Conservation (phyloP, 2,797 vertebrate genomes). For the Danio choprae region DNA sequence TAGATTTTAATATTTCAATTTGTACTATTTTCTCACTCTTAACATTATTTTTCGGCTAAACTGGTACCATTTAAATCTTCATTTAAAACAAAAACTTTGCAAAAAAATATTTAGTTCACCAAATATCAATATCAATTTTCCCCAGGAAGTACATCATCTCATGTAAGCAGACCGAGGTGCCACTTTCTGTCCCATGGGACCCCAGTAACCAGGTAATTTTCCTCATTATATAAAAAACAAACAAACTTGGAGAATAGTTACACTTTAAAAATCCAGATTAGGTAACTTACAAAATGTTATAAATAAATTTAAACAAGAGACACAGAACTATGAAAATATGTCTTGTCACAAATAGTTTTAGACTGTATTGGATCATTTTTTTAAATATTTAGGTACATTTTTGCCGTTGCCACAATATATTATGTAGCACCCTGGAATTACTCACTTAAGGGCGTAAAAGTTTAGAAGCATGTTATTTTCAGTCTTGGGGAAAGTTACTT, state of each 20-base stretch:
- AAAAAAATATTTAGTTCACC: no score
- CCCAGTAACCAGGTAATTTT: slow-evolving; percentile 90
- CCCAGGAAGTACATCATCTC: slow-evolving; percentile 91
- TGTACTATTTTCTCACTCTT: no score
- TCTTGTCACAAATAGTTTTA: slow-evolving; percentile 15
- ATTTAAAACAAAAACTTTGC: no score
- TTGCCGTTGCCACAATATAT: background rate
- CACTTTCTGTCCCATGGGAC: slow-evolving; percentile 92
- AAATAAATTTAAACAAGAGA: background rate
- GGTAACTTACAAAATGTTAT: background rate
- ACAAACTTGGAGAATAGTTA: background rate
- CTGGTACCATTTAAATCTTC: no score
- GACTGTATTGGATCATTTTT: background rate
- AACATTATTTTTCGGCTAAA: no score
- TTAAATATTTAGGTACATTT: background rate
- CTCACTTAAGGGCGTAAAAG: no score
- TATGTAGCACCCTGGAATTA: no score
- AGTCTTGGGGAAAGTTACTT: no score
- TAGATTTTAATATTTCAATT: no score
- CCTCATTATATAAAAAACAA: background rate
- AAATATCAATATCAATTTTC: slow-evolving; percentile 31
- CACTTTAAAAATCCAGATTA: slow-evolving; percentile 3
- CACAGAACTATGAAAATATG: background rate
- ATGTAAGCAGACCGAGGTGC: slow-evolving; percentile 86
- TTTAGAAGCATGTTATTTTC: no score